Base-by-base conservation (phyloP, 2,888 invertebrate species). In the Cryptocheilus praepositus region DNA sequence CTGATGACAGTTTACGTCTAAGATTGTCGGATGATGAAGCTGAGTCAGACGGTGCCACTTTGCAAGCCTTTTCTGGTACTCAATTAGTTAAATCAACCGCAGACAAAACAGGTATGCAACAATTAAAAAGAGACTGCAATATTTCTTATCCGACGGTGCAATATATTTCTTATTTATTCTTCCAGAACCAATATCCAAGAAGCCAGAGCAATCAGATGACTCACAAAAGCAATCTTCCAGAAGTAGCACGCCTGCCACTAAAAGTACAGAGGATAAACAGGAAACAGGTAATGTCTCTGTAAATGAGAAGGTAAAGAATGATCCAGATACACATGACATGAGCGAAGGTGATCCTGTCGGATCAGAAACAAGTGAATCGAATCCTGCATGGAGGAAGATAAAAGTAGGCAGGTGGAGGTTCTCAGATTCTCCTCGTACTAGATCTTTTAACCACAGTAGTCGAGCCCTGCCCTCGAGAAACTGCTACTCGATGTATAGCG, bases 1-100 rank as follows among this genome's bases (percentile, higher is more conserved):
- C 83, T 0, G 85, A 86, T 65, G 86, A 85, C 64, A 86, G 84
- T 71, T 82, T 88, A 59, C 85, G 83, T 57, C 83, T 89, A 70
- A 83, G 83, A 76, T 67, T 88, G n/a, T 88, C 89, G 2, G 89
- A 88, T 65, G 88, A 86, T 62, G 85, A 86, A 22, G 64, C 55
- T 68, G 82, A 83, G 28, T 25, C 74, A 71, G 72, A 76, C 57
- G 60, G 67, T 46, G 21, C 46, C 58, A 11, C 45, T 53, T 25
- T 22, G 54, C 15, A 36, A 36, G 11, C 36, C 11, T 8, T 11
- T 18, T 49, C 16, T 49, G 49, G 1, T 49, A 49, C 2, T 16
- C 19, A 49, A 49, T 11, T 8, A 18, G 53, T 25, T 8, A 55
- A 55, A 55, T 18, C 28, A 8, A 55, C n/a, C 36, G 0, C 4